Evolutionary conservation across 2,113 vertebrate genomes (phyloP).

Genomic region (Gymnorhina tibicen): DNA sequence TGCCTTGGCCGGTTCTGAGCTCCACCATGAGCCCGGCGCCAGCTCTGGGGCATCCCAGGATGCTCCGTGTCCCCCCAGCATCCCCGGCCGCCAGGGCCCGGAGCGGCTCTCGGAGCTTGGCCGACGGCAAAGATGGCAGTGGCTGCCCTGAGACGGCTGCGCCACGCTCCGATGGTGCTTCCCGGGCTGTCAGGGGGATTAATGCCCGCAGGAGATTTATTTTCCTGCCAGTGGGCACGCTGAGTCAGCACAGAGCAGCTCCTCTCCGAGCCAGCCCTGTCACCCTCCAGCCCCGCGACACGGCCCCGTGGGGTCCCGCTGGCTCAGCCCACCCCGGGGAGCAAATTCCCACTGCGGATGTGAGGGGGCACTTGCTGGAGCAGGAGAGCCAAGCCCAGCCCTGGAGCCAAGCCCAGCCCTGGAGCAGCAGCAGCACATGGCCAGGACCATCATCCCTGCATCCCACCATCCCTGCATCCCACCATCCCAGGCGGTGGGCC

Average conservation of each 20-base stretch:
- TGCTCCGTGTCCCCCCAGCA: accelerated
- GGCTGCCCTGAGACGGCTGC: background rate
- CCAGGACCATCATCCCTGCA: background rate
- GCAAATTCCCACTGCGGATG: background rate
- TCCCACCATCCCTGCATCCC: background rate
- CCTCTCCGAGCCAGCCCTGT: background rate
- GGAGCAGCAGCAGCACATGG: accelerated
- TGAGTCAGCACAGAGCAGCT: background rate
- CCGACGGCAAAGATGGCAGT: accelerated
- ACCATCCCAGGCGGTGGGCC: background rate
- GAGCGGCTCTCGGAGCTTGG: accelerated
- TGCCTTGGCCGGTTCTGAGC: background rate
- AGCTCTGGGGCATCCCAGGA: accelerated
- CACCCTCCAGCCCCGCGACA: background rate
- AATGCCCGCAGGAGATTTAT: slow-evolving; percentile 10
- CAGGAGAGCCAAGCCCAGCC: background rate
- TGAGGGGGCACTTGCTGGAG: accelerated
- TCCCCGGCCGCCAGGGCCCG: accelerated
- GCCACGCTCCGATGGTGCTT: accelerated
- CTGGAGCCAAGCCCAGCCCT: background rate
- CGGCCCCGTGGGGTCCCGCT: accelerated
- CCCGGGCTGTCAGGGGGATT: background rate
- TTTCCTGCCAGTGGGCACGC: background rate
- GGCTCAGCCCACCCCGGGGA: background rate
- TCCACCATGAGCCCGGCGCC: accelerated